Conservation (phyloP, 2,888 invertebrate genomes). For the Dicyrtoma fusca region DNA sequence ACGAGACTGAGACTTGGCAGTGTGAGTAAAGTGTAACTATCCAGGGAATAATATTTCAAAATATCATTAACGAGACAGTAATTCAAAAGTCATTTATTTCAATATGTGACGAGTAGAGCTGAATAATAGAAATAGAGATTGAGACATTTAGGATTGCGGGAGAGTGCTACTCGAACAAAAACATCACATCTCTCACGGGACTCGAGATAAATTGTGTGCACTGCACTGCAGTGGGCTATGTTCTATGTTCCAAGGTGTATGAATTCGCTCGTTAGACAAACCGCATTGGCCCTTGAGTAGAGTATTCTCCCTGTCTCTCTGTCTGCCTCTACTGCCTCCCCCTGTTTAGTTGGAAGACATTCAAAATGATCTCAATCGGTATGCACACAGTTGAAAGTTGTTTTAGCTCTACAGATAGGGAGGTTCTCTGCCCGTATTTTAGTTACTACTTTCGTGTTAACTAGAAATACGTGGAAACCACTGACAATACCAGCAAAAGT, state of each 20-base stretch:
- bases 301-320: no score
- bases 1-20: neutral
- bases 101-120: conserved; percentile 45
- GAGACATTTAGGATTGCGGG: conserved; percentile 8
- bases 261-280: conserved; percentile 18
- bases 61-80: conserved; percentile 23
- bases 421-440: no score
- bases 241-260: conserved; percentile 8
- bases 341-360: no score
- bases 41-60: conserved; percentile 12
- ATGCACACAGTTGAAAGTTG: no score
- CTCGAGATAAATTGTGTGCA: conserved; percentile 41
- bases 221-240: neutral
- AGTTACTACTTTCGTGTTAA: no score
- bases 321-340: no score
- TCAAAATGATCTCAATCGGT: no score
- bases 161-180: neutral
- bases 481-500: no score
- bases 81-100: conserved; percentile 50
- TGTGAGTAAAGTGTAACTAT: neutral
- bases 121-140: conserved; percentile 42
- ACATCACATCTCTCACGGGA: conserved; percentile 46
- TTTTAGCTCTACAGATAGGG: no score
- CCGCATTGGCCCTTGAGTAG: no score
- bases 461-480: no score